These are phyloP conservation scores for Anomalospiza imberbis DNA, from an alignment of 2,797 vertebrate species.

Conservation along the genomic window DNA sequence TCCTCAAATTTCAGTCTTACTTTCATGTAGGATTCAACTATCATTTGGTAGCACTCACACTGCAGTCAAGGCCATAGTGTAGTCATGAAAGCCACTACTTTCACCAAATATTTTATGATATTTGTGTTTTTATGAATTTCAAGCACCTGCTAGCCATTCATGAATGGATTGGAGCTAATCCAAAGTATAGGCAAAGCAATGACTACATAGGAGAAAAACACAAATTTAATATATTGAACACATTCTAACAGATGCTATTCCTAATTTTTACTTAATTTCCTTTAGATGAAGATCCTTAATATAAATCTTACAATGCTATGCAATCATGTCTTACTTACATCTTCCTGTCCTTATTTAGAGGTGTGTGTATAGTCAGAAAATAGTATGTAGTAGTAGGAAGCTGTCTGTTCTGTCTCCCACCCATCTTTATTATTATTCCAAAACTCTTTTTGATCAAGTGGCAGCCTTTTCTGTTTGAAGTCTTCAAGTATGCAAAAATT, in stretches of 20 bases:
- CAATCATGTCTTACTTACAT: not conserved
- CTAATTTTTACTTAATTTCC: not conserved
- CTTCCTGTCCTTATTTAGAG: not conserved
- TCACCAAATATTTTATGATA: not conserved
- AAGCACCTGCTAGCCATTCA: not conserved
- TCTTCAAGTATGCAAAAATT: conserved; percentile 25
- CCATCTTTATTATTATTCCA: conserved; percentile 7
- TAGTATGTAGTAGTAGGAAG: not conserved
- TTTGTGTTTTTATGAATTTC: not conserved
- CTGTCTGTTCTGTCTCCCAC: conserved; percentile 10
- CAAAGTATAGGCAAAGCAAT: not conserved
- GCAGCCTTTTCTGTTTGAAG: conserved; percentile 49
- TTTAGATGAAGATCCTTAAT: not conserved
- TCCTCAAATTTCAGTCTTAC: not conserved
- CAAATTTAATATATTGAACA: not conserved
- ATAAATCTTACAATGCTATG: not conserved
- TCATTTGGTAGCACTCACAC: not conserved
- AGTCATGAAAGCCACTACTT: not conserved
- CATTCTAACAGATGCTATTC: not conserved
- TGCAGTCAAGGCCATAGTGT: not conserved
- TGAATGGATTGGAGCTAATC: not conserved
- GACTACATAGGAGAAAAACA: not conserved
- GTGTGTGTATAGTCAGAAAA: not conserved
- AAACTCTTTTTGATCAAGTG: conserved; percentile 8
- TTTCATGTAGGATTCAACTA: not conserved